Conservation (phyloP, 2,797 vertebrate genomes). For the Salarias fasciatus region DNA sequence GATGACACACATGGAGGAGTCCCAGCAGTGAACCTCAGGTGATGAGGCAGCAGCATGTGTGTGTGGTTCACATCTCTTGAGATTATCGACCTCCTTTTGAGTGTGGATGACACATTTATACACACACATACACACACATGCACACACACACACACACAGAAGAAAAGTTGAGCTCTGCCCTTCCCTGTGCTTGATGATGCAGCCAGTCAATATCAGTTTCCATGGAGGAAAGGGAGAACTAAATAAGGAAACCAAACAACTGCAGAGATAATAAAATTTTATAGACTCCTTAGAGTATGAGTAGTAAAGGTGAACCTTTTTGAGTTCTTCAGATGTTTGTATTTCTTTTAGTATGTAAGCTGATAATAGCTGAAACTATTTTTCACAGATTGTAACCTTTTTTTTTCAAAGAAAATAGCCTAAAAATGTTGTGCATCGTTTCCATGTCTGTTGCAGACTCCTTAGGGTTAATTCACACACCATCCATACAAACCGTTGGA, state of each 20-base stretch:
- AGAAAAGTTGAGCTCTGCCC: conserved; percentile 49
- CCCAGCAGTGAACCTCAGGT: conserved; percentile 65
- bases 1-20: conserved; percentile 58
- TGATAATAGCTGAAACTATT: too few species aligned
- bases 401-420: too few species aligned
- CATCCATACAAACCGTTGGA: too few species aligned
- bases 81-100: conserved; percentile 40
- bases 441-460: too few species aligned
- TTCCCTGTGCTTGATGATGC: conserved; percentile 37
- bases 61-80: conserved; percentile 59
- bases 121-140: conserved; percentile 18
- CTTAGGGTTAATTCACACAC: too few species aligned
- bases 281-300: too few species aligned
- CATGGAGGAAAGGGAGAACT: conserved; percentile 17
- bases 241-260: not conserved
- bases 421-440: too few species aligned
- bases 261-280: too few species aligned
- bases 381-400: too few species aligned
- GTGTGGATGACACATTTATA: conserved; percentile 26
- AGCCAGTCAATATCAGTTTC: conserved; percentile 54
- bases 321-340: too few species aligned
- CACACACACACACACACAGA: conserved; percentile 1
- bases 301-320: too few species aligned
- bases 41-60: conserved; percentile 57
- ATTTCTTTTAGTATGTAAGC: too few species aligned